Evolutionary conservation across 1,140 invertebrate genomes (phyloP).

Genomic region (Fopius arisanus): DNA sequence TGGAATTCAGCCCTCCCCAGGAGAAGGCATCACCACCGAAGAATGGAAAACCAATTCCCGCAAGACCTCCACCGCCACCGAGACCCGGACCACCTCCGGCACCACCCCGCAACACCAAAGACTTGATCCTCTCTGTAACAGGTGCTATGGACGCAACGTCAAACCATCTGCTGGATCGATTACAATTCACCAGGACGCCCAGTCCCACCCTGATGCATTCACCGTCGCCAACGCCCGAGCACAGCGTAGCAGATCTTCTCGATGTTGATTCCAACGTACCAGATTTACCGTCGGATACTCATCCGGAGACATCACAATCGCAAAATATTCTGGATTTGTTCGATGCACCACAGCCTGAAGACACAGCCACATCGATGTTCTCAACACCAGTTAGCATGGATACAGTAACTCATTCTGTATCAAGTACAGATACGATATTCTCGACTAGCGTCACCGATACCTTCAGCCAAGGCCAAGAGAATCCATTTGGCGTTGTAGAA

Average conservation of each 20-base stretch:
- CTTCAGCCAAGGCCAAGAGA: conserved; percentile 43
- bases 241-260: conserved; percentile 72
- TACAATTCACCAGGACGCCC: conserved; percentile 82
- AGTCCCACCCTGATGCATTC: conserved; percentile 85
- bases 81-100: conserved; percentile 67
- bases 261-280: conserved; percentile 65
- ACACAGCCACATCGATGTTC: conserved; percentile 43
- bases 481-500: conserved; percentile 44
- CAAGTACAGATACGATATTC: conserved; percentile 23
- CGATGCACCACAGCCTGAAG: conserved; percentile 53
- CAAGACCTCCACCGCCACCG: conserved; percentile 57
- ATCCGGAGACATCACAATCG: conserved; percentile 34
- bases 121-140: conserved; percentile 84
- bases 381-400: conserved; percentile 38
- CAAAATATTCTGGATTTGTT: conserved; percentile 59
- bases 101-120: conserved; percentile 80
- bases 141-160: conserved; percentile 89
- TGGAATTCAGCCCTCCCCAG: conserved; percentile 30
- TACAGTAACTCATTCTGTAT: conserved; percentile 21
- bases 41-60: conserved; percentile 42
- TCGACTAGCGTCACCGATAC: conserved; percentile 15
- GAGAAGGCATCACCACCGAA: conserved; percentile 38
- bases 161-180: conserved; percentile 80
- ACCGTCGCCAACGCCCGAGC: conserved; percentile 84
- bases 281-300: conserved; percentile 50